These are phyloP conservation scores for Datnioides undecimradiatus DNA, from an alignment of 2,113 vertebrate genomes.

Conservation along the genomic window DNA sequence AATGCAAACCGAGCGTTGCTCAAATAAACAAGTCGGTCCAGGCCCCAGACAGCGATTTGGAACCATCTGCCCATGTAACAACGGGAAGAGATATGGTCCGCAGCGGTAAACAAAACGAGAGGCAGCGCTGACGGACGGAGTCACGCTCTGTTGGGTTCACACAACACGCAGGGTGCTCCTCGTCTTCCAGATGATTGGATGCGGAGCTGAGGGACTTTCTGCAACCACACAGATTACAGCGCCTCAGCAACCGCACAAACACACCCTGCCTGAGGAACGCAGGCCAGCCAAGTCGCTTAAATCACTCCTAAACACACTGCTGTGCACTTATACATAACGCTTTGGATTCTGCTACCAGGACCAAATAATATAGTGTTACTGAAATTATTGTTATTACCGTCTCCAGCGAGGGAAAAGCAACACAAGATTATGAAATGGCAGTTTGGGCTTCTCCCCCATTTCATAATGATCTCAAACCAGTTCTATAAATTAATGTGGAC, in stretches of 20 bases:
- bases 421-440: not conserved
- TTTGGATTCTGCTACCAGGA: not conserved
- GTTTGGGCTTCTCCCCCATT: not conserved
- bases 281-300: not conserved
- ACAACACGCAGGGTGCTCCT: not conserved
- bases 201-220: conserved; percentile 36
- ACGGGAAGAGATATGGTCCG: conserved; percentile 58
- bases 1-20: not conserved
- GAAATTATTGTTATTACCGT: not conserved
- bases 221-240: conserved; percentile 25
- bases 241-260: conserved; percentile 21
- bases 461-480: not conserved
- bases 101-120: conserved; percentile 49
- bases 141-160: conserved; percentile 16
- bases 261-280: conserved; percentile 21
- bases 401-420: not conserved
- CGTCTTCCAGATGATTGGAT: conserved; percentile 27
- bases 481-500: not conserved
- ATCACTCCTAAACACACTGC: not conserved
- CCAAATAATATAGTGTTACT: not conserved
- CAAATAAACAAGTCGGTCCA: conserved; percentile 15
- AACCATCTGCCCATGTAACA: conserved; percentile 39
- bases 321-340: not conserved
- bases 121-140: not conserved
- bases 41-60: conserved; percentile 38